A percentile compares a stretch with the other conserved stretches of the same genome.
phyloP scores from a whole-genome alignment of 2,888 invertebrate species.

The Rhaphigaster nebulosa region DNA sequence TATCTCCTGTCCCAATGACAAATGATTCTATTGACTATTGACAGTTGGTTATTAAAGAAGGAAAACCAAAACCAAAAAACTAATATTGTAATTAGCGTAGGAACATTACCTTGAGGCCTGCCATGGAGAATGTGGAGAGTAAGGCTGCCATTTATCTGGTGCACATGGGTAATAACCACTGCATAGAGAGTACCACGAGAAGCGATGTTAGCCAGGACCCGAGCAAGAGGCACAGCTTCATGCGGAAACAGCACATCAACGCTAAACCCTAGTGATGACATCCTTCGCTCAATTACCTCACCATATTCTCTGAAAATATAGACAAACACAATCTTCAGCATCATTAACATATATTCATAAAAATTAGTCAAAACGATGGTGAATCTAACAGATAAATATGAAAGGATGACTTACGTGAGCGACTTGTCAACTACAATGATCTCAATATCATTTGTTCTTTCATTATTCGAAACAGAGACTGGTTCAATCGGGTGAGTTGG shows the following conservation, averaged over 20 bases:
- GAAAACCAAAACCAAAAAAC: not conserved
- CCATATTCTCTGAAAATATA: slow-evolving; percentile 80
- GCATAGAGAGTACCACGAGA: slow-evolving; percentile 91
- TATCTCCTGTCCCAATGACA: too few relatives aligned
- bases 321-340: not conserved
- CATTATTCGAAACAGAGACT: slow-evolving; percentile 59
- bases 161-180: slow-evolving; percentile 86
- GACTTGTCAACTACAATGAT: slow-evolving; percentile 88
- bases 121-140: slow-evolving; percentile 93
- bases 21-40: too few relatives aligned
- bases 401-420: slow-evolving; percentile 79
- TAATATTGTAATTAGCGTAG: not conserved
- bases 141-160: slow-evolving; percentile 87
- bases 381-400: not conserved
- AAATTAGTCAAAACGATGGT: slow-evolving; percentile 7
- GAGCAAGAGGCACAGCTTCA: slow-evolving; percentile 85
- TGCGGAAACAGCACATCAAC: slow-evolving; percentile 93
- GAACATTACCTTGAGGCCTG: slow-evolving; percentile 82
- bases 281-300: slow-evolving; percentile 85
- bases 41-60: not conserved
- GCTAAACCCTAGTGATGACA: slow-evolving; percentile 83
- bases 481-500: slow-evolving; percentile 52
- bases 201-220: slow-evolving; percentile 88
- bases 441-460: slow-evolving; percentile 83
- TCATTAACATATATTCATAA: not conserved